phyloP scores from a whole-genome alignment of 2,797 vertebrate genomes.

The Clarias pachynema region DNA sequence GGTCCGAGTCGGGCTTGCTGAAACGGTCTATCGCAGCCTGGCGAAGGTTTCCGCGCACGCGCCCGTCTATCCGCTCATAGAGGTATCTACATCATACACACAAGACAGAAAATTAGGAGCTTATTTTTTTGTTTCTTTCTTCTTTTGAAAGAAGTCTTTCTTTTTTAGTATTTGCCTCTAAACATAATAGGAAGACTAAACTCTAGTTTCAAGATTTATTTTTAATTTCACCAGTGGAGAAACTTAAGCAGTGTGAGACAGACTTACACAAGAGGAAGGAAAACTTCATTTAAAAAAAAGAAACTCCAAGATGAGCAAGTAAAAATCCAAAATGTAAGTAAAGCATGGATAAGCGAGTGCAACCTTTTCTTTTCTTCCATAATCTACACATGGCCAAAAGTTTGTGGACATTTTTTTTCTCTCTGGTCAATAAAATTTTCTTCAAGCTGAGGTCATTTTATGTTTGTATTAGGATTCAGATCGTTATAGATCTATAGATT shows the following conservation, averaged over 20 bases:
- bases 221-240: neutral
- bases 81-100: conserved; percentile 78
- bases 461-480: too few species aligned
- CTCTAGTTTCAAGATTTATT: too few species aligned
- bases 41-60: conserved; percentile 92
- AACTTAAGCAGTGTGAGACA: neutral
- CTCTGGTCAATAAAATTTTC: too few species aligned
- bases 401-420: neutral
- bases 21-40: conserved; percentile 98
- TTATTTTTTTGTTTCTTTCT: neutral
- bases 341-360: neutral
- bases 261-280: neutral
- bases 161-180: too few species aligned
- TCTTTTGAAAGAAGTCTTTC: too few species aligned
- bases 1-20: conserved; percentile 95
- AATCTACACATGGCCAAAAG: neutral
- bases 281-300: neutral
- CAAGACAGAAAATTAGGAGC: neutral
- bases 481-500: too few species aligned
- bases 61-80: conserved; percentile 94
- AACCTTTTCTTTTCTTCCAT: neutral
- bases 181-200: neutral
- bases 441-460: too few species aligned
- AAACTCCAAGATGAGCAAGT: neutral
- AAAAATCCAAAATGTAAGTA: neutral